phyloP scores from a whole-genome alignment of 2,888 invertebrate species.

The Tetramorium bicarinatum region DNA sequence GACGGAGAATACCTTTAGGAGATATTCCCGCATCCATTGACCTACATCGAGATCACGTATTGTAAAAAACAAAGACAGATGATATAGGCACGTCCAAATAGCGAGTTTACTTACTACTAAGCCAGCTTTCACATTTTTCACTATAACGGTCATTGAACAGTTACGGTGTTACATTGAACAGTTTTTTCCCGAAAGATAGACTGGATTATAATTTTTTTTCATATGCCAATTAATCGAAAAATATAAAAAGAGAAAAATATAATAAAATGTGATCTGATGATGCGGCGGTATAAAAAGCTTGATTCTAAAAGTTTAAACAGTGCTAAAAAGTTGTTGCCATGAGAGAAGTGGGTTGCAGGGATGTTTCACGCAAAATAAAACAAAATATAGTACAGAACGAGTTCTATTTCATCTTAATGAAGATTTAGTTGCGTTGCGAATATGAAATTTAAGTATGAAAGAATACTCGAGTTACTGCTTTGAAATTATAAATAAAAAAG shows the following conservation, averaged over 20 bases:
- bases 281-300: not conserved
- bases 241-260: not conserved
- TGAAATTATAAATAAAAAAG: not conserved
- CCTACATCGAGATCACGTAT: slow-evolving; percentile 65
- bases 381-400: slow-evolving; percentile 1
- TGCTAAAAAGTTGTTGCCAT: slow-evolving; percentile 44
- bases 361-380: slow-evolving; percentile 24
- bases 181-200: slow-evolving; percentile 5
- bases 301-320: slow-evolving; percentile 38
- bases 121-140: slow-evolving; percentile 59
- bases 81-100: slow-evolving; percentile 1
- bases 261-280: not conserved
- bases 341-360: slow-evolving; percentile 22
- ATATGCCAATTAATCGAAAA: slow-evolving; percentile 6
- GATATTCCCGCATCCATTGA: slow-evolving; percentile 71
- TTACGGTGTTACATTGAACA: too few species aligned
- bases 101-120: slow-evolving; percentile 69
- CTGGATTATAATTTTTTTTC: not conserved
- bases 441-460: slow-evolving; percentile 20
- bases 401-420: slow-evolving; percentile 53
- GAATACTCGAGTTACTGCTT: not conserved
- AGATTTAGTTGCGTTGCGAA: slow-evolving; percentile 32
- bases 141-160: slow-evolving; percentile 15
- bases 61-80: slow-evolving; percentile 45
- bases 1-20: slow-evolving; percentile 68